These are phyloP conservation scores for Alitta virens DNA, from an alignment of 2,888 invertebrate genomes.

Conservation along the genomic window DNA sequence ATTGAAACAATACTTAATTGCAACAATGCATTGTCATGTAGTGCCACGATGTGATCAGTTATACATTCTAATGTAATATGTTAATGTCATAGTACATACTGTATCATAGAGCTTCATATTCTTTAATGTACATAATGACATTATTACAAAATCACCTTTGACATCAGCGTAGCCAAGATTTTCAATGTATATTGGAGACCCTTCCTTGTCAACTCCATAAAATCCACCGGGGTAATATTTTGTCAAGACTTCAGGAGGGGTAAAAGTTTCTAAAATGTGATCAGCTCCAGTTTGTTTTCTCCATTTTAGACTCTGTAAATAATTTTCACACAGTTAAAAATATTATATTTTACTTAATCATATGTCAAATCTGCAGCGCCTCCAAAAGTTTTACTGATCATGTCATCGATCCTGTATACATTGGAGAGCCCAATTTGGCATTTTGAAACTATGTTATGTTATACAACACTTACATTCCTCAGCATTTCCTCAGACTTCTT, in stretches of 20 bases:
- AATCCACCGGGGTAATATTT: slow-evolving; percentile 78
- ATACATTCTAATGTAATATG: no score
- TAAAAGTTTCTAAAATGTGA: slow-evolving; percentile 40
- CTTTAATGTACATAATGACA: no score
- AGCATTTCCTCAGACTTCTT: slow-evolving; percentile 89
- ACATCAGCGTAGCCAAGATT: slow-evolving; percentile 80
- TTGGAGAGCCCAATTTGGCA: no score
- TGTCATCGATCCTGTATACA: no score
- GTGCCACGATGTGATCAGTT: no score
- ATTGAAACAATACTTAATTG: no score
- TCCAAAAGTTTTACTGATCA: no score
- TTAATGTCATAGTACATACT: no score
- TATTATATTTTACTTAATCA: background rate
- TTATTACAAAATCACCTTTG: slow-evolving; percentile 51
- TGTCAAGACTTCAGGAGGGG: slow-evolving; percentile 59
- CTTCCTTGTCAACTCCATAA: slow-evolving; percentile 79
- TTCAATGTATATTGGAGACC: slow-evolving; percentile 74
- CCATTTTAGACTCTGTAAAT: slow-evolving; percentile 43
- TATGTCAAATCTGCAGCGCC: background rate
- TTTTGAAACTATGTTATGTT: no score
- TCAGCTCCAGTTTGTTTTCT: slow-evolving; percentile 47
- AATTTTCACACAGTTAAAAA: background rate
- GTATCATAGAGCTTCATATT: no score
- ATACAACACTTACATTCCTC: slow-evolving; percentile 69
- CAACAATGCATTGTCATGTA: no score